These are phyloP conservation scores for Urechis unicinctus DNA, from an alignment of 2,888 invertebrate genomes.

Conservation along the genomic window DNA sequence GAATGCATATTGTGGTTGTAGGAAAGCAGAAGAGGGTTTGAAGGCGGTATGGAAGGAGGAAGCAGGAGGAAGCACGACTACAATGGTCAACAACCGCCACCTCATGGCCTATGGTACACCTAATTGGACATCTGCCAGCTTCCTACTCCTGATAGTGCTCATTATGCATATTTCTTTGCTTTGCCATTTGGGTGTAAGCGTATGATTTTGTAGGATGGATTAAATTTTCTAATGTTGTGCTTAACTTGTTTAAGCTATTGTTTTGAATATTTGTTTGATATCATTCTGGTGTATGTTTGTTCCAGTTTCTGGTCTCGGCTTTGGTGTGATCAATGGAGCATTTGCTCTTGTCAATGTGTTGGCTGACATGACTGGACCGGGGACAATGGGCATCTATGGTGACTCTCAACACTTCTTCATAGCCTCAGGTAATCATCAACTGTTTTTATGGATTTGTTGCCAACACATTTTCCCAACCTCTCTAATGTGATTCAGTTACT, in stretches of 20 bases:
- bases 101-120: constrained; percentile 75
- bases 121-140: too few species aligned
- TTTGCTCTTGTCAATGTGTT: constrained; percentile 91
- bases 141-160: too few species aligned
- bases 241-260: too few species aligned
- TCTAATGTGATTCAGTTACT: too few species aligned
- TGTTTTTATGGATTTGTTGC: not conserved
- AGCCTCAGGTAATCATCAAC: constrained; percentile 62
- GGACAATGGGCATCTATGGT: constrained; percentile 80
- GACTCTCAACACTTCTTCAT: constrained; percentile 84
- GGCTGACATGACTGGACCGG: constrained; percentile 91
- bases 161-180: too few species aligned
- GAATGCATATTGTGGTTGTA: constrained; percentile 20
- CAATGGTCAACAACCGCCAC: constrained; percentile 73
- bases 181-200: too few species aligned
- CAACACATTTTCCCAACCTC: not conserved
- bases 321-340: constrained; percentile 90
- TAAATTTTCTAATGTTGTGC: too few species aligned
- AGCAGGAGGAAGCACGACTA: constrained; percentile 56
- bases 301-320: constrained; percentile 86
- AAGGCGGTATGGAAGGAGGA: constrained; percentile 68
- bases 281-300: too few species aligned
- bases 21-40: constrained; percentile 83
- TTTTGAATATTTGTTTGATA: too few species aligned
- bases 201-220: too few species aligned